Evolutionary conservation across 2,888 invertebrate species (phyloP), one percentile per base, ranked within the genome.

Genomic region (Cryptocephalus moraei): DNA sequence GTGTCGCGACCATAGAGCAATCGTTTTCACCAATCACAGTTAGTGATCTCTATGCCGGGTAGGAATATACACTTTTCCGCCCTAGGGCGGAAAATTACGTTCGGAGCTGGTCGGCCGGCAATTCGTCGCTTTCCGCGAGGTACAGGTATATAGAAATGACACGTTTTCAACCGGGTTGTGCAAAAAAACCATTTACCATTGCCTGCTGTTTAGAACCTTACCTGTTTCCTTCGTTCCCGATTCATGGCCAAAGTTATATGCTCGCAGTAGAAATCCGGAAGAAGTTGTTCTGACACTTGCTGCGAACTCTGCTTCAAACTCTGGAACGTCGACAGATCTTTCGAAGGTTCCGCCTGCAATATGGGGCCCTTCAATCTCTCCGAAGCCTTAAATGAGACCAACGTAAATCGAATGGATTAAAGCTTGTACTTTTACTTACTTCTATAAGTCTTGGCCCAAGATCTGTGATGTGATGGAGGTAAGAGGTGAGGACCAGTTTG

Each of bases 251-350:
- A 78, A 1, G 90, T 90, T 55, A 89, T 84, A 71, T 95, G 94
- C 67, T 95, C 94, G 60, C 94, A 92, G 72, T 93, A 94, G 74
- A 92, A 93, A 71, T 94, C 93, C 0, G 94, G 91, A 52, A 95
- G 72, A 45, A 92, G 75, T 68, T 94, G 93, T 64, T 94, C 93
- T 9, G 80, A 74, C 43, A 75, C 73, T 53, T 73, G 70, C 45
- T 70, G 72, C 1, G 79, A 78, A 8, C 80, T 80, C 11, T 84
- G 82, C 47, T 82, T 78, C 47, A 84, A 80, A 50, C 83, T 84
- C 41, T 81, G 73, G 54, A 80, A 75, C 8, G 80, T 78, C 2
- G 76, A 71, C 67, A 83, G 73, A 59, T 81, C 81, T 61, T 83
- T 79, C 50, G 82, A 76, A 8, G 85, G 80, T 62, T 84, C 83